Conservation (phyloP, 2,797 vertebrate species). For the Sarcophilus harrisii region DNA sequence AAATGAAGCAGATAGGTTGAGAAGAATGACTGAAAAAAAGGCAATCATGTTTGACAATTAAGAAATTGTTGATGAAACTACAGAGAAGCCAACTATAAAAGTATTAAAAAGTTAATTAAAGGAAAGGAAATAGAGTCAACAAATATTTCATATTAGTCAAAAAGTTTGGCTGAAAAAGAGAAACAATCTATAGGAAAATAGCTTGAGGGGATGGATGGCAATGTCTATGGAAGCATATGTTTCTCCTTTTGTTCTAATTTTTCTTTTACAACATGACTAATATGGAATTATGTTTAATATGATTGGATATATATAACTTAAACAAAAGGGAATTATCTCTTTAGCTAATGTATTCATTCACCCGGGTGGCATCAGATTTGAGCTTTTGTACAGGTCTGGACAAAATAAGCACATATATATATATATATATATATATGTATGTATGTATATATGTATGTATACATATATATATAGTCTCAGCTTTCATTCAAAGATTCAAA, state of each 20-base stretch:
- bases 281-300: no score
- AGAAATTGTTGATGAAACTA: background rate
- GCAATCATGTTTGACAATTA: background rate
- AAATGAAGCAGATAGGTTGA: background rate
- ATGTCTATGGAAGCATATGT: background rate
- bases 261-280: no score
- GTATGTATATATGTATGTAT: no score
- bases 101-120: background rate
- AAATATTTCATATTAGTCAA: background rate
- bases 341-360: background rate
- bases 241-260: no score
- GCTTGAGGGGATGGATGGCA: background rate
- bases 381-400: background rate
- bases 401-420: background rate
- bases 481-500: background rate
- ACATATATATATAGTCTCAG: background rate
- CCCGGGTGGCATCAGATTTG: background rate
- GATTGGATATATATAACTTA: no score
- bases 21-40: background rate
- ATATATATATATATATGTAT: no score
- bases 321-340: background rate
- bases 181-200: background rate
- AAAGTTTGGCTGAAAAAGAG: background rate
- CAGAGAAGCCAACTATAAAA: background rate
- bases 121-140: background rate